Conservation (phyloP, 2,888 invertebrate genomes). For the Bombylius major region DNA sequence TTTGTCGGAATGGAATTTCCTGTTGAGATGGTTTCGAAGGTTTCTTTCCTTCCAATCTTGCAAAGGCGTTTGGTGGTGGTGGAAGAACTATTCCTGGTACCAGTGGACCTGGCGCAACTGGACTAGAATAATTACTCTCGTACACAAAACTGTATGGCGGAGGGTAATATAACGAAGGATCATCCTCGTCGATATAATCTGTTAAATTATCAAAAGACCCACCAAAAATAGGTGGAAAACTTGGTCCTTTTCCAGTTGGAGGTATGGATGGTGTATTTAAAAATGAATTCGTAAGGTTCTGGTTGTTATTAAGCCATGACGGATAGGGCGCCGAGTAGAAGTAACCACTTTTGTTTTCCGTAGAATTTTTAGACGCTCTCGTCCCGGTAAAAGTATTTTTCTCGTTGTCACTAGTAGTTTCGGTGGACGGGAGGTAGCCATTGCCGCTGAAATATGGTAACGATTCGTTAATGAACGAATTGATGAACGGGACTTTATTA, state of each 20-base stretch:
- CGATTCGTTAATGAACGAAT: constrained; percentile 51
- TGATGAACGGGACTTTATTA: constrained; percentile 47
- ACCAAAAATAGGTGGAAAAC: constrained; percentile 31
- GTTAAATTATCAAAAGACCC: constrained; percentile 50
- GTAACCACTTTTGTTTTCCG: constrained; percentile 32
- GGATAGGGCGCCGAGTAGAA: constrained; percentile 48
- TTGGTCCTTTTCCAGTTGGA: constrained; percentile 25
- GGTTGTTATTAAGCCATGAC: constrained; percentile 40
- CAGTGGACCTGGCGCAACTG: constrained; percentile 69
- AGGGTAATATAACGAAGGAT: constrained; percentile 83
- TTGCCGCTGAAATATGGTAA: constrained; percentile 49
- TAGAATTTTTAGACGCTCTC: constrained; percentile 36
- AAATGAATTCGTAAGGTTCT: constrained; percentile 25
- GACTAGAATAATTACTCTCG: constrained; percentile 59
- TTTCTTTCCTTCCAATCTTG: constrained; percentile 45
- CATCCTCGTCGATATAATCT: constrained; percentile 76
- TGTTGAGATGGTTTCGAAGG: constrained; percentile 12
- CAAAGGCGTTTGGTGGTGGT: constrained; percentile 79
- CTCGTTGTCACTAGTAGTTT: constrained; percentile 26
- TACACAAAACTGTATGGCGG: constrained; percentile 83
- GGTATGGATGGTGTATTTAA: constrained; percentile 16
- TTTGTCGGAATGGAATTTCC: constrained; percentile 21
- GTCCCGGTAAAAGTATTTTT: constrained; percentile 48
- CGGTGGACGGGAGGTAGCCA: constrained; percentile 24
- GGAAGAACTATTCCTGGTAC: constrained; percentile 81